Evolutionary conservation across 2,797 vertebrate genomes (phyloP).

Genomic region (Lagocephalus sceleratus): DNA sequence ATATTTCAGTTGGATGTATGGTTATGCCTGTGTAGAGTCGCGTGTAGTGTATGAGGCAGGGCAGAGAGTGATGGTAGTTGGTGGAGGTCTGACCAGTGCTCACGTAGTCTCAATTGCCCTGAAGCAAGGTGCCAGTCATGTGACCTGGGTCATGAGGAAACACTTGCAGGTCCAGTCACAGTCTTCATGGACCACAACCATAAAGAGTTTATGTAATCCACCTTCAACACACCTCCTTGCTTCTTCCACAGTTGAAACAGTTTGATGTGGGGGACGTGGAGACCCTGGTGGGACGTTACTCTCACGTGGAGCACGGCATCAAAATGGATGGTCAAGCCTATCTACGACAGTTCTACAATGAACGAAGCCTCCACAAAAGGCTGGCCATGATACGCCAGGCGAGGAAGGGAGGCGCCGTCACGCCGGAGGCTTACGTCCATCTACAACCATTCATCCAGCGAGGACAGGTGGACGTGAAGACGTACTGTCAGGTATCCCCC

Average conservation of each 20-base stretch:
- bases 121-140: constrained; percentile 75
- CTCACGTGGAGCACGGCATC: constrained; percentile 78
- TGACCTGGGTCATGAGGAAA: constrained; percentile 81
- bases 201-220: neutral
- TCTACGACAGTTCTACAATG: constrained; percentile 77
- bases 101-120: constrained; percentile 76
- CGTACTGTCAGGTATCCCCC: constrained; percentile 37
- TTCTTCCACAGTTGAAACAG: constrained; percentile 72
- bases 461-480: constrained; percentile 66
- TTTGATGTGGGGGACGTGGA: constrained; percentile 81
- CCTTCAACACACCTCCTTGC: neutral
- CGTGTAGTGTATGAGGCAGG: constrained; percentile 65
- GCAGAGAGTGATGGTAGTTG: constrained; percentile 77
- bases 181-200: constrained; percentile 29
- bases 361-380: constrained; percentile 74
- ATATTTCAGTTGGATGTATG: constrained; percentile 19
- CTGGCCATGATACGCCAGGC: constrained; percentile 78
- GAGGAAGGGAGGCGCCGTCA: constrained; percentile 79
- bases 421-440: constrained; percentile 77
- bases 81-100: constrained; percentile 79
- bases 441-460: constrained; percentile 71
- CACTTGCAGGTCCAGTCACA: constrained; percentile 73
- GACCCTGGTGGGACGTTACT: constrained; percentile 77
- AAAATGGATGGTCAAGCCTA: constrained; percentile 79
- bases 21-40: constrained; percentile 38